These are phyloP conservation scores for Augochlorella aurata DNA, from an alignment of 2,888 invertebrate genomes.

Conservation along the genomic window DNA sequence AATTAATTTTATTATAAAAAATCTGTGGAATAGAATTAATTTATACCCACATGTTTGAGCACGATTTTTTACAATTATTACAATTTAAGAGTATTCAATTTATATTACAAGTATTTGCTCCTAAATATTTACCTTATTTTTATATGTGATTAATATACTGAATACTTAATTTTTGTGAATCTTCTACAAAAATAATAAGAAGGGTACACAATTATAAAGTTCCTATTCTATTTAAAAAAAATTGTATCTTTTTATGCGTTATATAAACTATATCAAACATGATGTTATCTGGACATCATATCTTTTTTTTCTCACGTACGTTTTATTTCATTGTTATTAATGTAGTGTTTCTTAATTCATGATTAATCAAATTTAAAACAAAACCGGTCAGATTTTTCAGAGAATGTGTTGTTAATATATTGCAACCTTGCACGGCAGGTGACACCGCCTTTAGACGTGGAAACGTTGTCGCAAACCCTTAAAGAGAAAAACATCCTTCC, in stretches of 20 bases:
- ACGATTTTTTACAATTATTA: neutral
- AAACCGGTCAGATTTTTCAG: neutral
- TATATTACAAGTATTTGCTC: neutral
- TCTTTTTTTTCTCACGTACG: neutral
- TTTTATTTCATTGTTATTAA: neutral
- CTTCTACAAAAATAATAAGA: neutral
- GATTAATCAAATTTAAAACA: neutral
- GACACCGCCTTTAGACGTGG: conserved; percentile 89
- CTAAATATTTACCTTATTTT: neutral
- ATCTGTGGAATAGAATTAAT: neutral
- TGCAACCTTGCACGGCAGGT: conserved; percentile 82
- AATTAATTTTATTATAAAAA: neutral
- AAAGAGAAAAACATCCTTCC: conserved; percentile 93
- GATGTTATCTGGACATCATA: neutral
- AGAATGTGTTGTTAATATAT: conserved; percentile 30
- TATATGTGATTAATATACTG: neutral
- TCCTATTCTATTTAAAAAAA: neutral
- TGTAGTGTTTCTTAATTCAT: neutral
- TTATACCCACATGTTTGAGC: neutral
- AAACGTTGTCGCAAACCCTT: conserved; percentile 89
- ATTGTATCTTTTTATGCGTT: neutral
- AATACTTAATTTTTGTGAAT: neutral
- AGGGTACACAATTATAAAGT: neutral
- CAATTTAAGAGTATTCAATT: neutral
- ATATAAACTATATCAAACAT: neutral